These are phyloP conservation scores for Arnoldichthys spilopterus DNA, from an alignment of 2,797 vertebrate species.

Conservation along the genomic window DNA sequence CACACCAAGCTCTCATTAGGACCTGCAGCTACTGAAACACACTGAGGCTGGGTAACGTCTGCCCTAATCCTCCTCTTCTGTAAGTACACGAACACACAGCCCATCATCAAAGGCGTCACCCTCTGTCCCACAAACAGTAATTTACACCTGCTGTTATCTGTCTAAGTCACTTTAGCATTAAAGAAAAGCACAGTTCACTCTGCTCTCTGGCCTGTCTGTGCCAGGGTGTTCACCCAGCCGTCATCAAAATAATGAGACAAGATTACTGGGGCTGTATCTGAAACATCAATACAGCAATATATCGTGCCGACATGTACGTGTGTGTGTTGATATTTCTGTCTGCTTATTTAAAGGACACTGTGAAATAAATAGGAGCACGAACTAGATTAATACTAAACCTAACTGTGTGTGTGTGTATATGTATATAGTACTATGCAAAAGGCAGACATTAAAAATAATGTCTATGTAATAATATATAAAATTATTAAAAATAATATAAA, in stretches of 20 bases:
- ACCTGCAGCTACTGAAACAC: slow-evolving; percentile 13
- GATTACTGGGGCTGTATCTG: background rate
- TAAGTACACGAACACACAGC: slow-evolving; percentile 67
- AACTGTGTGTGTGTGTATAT: too few relatives aligned
- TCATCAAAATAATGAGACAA: background rate
- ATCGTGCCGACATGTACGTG: too few relatives aligned
- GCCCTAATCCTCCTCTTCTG: slow-evolving; percentile 58
- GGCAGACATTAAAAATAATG: too few relatives aligned
- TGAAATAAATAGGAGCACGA: too few relatives aligned
- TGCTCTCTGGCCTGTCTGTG: background rate
- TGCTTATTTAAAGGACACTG: too few relatives aligned
- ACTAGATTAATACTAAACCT: too few relatives aligned
- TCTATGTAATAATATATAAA: too few relatives aligned
- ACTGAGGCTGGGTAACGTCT: slow-evolving; percentile 41
- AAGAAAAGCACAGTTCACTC: slow-evolving; percentile 36
- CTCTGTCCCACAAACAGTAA: slow-evolving; percentile 70
- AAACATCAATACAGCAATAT: background rate
- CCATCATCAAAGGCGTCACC: slow-evolving; percentile 58
- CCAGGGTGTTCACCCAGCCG: background rate
- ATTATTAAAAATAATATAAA: too few relatives aligned
- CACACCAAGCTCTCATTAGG: slow-evolving; percentile 1
- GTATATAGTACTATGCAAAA: too few relatives aligned
- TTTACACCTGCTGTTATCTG: slow-evolving; percentile 75
- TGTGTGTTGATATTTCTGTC: too few relatives aligned
- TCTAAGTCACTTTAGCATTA: slow-evolving; percentile 46